Base-by-base conservation (phyloP, 2,797 vertebrate genomes). In the Pogoniulus pusillus region DNA sequence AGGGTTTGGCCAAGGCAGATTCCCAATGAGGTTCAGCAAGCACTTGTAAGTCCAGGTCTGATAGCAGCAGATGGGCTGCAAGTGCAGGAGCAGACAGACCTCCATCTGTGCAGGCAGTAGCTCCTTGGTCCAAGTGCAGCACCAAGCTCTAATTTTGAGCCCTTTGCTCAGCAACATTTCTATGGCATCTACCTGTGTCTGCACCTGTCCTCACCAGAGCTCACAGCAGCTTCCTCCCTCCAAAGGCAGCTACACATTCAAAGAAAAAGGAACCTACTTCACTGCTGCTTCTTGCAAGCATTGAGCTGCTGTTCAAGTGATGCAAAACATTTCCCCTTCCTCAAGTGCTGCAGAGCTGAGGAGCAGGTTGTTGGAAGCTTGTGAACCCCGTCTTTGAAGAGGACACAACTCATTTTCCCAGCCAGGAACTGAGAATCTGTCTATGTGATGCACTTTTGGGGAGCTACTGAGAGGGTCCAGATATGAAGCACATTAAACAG, bases 21-120 rank as follows among this genome's bases (percentile, higher is more conserved):
- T 96, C 92, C 72, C 66, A 70, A 32, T 58, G 82, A 90, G 88
- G 82, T 79, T 91, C 77, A 32, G 51, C 14, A 51, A 91, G 88
- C 45, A 58, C 87, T 93, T 86, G 74, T 55, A n/a, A 90, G 87
- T 88, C 26, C n/a, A 91, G 85, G 91, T 88, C 77, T 78, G 62
- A 65, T 70, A 80, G 23, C 39, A 91, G 57, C 96, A 96, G 96
- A 95, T 90, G 86, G 93, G 30, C 59, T 82, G 23, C 65, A 83
- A 55, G 26, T 62, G 66, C 47, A 60, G 34, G 43, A 75, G 78
- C 32, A 85, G 22, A 78, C 30, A 85, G 24, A 65, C 16, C 35
- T 90, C 85, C 70, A 51, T 92, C 94, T 91, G 87, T 73, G 49
- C 83, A 85, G 87, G 66, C 82, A 84, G 9, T 47, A 93, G 58